These are phyloP conservation scores for Petrolisthes cinctipes DNA, from an alignment of 2,888 invertebrate genomes.

Conservation along the genomic window DNA sequence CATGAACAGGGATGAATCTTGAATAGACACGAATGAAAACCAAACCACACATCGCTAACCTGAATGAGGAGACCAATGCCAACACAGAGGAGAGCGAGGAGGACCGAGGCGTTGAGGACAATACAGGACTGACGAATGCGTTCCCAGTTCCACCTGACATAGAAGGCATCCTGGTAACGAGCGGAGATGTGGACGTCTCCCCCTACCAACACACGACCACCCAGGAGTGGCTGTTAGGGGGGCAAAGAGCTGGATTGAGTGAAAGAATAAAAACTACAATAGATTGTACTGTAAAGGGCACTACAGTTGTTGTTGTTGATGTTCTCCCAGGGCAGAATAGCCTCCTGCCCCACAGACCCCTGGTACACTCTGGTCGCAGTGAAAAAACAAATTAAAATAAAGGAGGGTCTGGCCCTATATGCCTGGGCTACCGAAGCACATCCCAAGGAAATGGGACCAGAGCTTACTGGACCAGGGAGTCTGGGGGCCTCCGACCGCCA, in stretches of 20 bases:
- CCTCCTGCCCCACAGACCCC: no score
- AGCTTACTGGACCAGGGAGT: no score
- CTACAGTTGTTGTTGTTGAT: neutral
- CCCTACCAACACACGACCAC: slow-evolving; percentile 44
- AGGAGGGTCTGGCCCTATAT: no score
- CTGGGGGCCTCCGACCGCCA: no score
- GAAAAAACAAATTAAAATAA: no score
- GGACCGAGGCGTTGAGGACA: slow-evolving; percentile 49
- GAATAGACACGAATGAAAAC: neutral
- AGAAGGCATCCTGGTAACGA: slow-evolving; percentile 54
- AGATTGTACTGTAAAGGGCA: neutral
- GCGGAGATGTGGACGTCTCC: slow-evolving; percentile 51
- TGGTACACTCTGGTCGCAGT: no score
- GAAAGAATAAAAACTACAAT: neutral
- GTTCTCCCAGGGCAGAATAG: no score
- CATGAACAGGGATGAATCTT: neutral
- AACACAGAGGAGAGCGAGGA: slow-evolving; percentile 53
- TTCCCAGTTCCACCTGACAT: slow-evolving; percentile 60
- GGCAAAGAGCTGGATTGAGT: neutral
- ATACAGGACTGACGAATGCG: slow-evolving; percentile 53
- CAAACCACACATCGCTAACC: slow-evolving; percentile 25
- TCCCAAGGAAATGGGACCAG: no score
- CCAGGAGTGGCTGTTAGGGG: slow-evolving; percentile 25
- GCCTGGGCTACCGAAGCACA: no score
- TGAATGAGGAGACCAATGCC: slow-evolving; percentile 55